Base-by-base conservation (phyloP, 2,797 vertebrate species). In the Rhinophrynus dorsalis region DNA sequence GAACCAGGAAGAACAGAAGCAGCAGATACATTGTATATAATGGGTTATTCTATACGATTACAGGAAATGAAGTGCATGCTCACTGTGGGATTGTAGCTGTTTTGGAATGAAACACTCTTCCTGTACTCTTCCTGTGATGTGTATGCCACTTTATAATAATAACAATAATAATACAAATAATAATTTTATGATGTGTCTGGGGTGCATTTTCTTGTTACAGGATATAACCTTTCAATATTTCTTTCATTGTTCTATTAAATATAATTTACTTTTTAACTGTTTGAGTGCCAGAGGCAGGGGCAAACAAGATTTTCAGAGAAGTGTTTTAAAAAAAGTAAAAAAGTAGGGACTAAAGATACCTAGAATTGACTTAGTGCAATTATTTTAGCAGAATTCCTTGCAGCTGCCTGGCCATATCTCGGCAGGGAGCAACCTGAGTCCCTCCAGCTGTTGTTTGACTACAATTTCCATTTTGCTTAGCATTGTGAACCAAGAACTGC, bases 1-100 rank as follows among this genome's bases (percentile, higher is more conserved):
- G 6, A 21, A 17, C n/a, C 13, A 29, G 50, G 27, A 8, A 8
- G n/a, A 2, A 7, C 26, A 32, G 15, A 13, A 5, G 47, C 20
- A 23, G 47, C 24, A 4, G 24, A 51, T 51, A 51, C 17, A 12
- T 27, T 27, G 47, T 51, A 51, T 29, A 29, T 2, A n/a, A 27
- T 6, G 11, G 30, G 48, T 33, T 42, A 42, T 8, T 30, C 15
- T 59, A 50, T 51, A 17, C n/a, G 24, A 9, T 52, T 52, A 52
- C 57, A 45, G 67, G 67, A 62, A 55, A 69, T 35, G 15, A 11
- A 18, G 56, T 62, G 26, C 67, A 61, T 69, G 67, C 35, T 54
- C 17, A 15, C 18, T 11, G 21, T 54, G 45, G 21, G 10, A 27
- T 69, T 62, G 61, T 33, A 32, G 47, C 35, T 50, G 50, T 6